Evolutionary conservation across 2,888 invertebrate species (phyloP), one percentile per base, ranked within the genome.

Genomic region (Lepetodrilus schrolli): DNA sequence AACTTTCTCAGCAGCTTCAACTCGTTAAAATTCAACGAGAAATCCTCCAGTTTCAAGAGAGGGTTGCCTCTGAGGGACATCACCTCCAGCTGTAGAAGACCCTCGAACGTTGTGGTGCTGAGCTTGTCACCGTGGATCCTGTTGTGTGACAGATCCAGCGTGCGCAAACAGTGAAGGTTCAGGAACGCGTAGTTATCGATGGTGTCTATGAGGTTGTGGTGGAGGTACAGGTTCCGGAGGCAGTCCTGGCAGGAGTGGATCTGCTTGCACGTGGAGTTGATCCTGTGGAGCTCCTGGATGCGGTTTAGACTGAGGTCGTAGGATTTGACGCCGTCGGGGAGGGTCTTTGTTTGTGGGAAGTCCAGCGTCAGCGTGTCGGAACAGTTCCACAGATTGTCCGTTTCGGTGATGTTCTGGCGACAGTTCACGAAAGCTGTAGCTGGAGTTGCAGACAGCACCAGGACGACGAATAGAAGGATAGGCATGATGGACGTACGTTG

Each of bases 141-240:
- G 65, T 76, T 76, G 49, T 65, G 34, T 8, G 76, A 71, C 5
- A 76, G 65, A 66, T 76, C 72, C 17, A 76, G 69, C 10, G n/a
- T 4, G 4, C 36, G 47, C n/a, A 76, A 72, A 47, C 76, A 76
- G 17, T 66, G 36, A 2, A 76, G 65, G 30, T 43, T 38, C 13
- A 10, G 34, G 58, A 76, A 76, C 21, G 66, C 71, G 23, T 72
- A 65, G 5, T 69, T 30, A 8, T 66, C 66, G 10, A 76, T 30
- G 47, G 21, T 23, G 36, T 66, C 65, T 50, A 76, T 72, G 21
- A 68, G 49, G 65, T 76, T 76, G 66, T 74, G 30, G 1, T 71
- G 68, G 0, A 76, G 74, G 4, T 36, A 37, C 3, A 76, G 69
- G 2, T 74, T 71, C 30, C 10, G n/a, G 23, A 76, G 20, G 65